Evolutionary conservation across 1,140 invertebrate genomes (phyloP), one percentile per base, ranked within the genome.

Genomic region (Camponotus floridanus): DNA sequence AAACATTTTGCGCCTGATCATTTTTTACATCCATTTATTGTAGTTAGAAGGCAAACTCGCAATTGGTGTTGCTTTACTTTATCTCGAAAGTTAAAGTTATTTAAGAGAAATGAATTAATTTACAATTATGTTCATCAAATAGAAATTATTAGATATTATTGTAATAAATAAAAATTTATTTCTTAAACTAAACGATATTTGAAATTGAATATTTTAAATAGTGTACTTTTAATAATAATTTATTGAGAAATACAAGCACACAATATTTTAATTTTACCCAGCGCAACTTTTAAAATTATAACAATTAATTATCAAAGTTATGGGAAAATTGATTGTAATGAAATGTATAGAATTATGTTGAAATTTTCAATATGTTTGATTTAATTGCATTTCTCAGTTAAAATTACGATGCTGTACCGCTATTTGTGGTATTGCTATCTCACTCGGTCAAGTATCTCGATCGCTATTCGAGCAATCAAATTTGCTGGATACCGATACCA

Each of bases 401-500:
- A 55, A 59, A 62, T 73, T 73, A 62, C 33, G 13, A 59, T 74
- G 1, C n/a, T 36, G 11, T 36, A 36, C 13, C 33, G 67, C 13
- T 71, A 36, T 61, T 45, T 26, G 26, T 48, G n/a, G 31, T 36
- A 83, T 48, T 59, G 39, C 18, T 21, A 26, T 26, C 8, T 83
- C 9, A 13, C 42, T 83, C 39, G 42, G 42, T 74, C 68, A 21
- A 74, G 55, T 70, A 74, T 45, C 79, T 73, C 68, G 68, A n/a
- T 74, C 39, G 39, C 68, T 55, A 84, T 86, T 78, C 55, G n/a
- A 33, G 26, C 11, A 48, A 74, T 76, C 79, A 76, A 88, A 70
- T 83, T 81, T 74, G 64, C 59, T 55, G 89, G 33, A 45, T 78
- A 57, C 78, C 62, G 62, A 85, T 85, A 78, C 59, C 26, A 45